Conservation (phyloP, 2,113 vertebrate species). For the Chauna torquata region DNA sequence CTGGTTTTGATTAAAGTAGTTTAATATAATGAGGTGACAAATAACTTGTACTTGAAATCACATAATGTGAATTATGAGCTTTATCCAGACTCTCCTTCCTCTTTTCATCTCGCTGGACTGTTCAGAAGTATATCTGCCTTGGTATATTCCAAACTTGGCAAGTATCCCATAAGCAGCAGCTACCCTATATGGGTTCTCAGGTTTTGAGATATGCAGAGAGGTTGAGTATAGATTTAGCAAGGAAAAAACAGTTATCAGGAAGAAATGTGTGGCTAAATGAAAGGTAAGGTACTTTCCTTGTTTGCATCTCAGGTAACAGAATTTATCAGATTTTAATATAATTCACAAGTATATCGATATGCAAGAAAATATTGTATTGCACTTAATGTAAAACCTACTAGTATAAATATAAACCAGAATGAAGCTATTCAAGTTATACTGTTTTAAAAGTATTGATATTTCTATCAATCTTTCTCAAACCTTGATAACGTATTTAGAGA, state of each 20-base stretch:
- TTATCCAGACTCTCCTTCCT: neutral
- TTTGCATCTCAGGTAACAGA: neutral
- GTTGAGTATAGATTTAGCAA: neutral
- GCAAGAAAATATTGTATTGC: neutral
- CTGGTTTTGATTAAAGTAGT: constrained; percentile 54
- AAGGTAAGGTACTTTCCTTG: neutral
- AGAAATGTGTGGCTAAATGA: neutral
- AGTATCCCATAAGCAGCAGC: neutral
- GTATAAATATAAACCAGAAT: neutral
- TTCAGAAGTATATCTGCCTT: neutral
- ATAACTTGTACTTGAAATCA: neutral
- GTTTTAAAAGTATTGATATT: neutral
- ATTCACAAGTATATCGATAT: neutral
- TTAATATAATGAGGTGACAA: neutral
- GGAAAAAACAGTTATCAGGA: neutral
- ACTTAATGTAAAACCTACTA: neutral
- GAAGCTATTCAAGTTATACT: neutral
- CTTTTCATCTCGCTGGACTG: neutral
- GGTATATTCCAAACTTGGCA: neutral
- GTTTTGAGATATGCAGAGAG: neutral
- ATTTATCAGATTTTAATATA: neutral
- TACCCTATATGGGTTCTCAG: neutral
- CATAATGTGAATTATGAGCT: neutral
- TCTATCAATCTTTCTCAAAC: neutral
- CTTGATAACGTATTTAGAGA: neutral